Evolutionary conservation across 2,888 invertebrate genomes (phyloP), one percentile per base, ranked within the genome.

Genomic region (Eristalis pertinax): DNA sequence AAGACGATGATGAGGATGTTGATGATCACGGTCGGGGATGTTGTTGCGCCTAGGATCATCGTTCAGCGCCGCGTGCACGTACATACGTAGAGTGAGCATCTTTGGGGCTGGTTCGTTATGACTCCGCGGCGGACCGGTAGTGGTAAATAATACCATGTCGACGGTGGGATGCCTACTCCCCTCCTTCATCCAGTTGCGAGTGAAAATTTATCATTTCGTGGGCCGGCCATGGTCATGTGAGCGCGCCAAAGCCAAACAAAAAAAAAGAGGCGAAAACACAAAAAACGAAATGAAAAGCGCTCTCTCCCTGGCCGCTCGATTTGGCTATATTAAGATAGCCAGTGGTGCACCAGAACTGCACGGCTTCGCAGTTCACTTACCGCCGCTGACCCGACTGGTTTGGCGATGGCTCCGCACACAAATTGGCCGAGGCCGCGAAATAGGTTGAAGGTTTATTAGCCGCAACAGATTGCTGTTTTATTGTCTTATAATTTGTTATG

Each of bases 71-170:
- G 38, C 38, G 13, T 11, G 11, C 10, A 35, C 11, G 35, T 29
- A 43, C 43, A 43, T 43, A n/a, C 43, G 43, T n/a, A 7, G 50
- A 0, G 50, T 19, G 50, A 0, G 50, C 19, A 50, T n/a, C 19
- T 7, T n/a, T 41, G 63, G 41, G 13, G 35, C 26, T 63, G 22
- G 63, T 43, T 68, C 50, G 13, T 15, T 78, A 64, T 70, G 56
- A 63, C 35, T 70, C 69, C 38, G 38, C 41, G 38, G 41, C 26
- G 41, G 76, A 62, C 58, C 41, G 65, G 64, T 70, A 65, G 50
- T 56, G 35, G 70, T 78, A 41, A 78, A 64, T 70, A 78, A 78
- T 62, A 72, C 56, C 72, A 41, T 64, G 77, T 69, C 43, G 78
- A 65, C n/a, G 56, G 58, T 58, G n/a, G 22, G 13, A 26, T 29